phyloP scores from a whole-genome alignment of 2,888 invertebrate species.

The Parthenolecanium corni region DNA sequence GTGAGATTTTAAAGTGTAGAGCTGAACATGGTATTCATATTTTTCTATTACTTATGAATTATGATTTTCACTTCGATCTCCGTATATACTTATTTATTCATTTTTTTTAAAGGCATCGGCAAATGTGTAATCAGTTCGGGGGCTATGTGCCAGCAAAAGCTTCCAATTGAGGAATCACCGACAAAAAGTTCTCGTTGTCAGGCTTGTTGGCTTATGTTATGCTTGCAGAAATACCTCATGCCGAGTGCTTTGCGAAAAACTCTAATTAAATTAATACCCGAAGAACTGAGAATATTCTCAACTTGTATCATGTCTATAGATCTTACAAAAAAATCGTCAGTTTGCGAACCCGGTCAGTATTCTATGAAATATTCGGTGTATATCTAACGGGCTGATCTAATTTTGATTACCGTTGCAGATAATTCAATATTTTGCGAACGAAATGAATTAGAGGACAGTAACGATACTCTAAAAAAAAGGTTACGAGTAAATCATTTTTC shows the following conservation, averaged over 20 bases:
- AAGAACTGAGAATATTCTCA: slow-evolving; percentile 43
- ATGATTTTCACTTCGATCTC: not conserved
- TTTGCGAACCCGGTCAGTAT: not conserved
- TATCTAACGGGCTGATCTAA: not conserved
- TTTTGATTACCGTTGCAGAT: slow-evolving; percentile 2
- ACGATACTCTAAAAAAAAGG: slow-evolving; percentile 21
- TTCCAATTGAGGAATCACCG: slow-evolving; percentile 49
- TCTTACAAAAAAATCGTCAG: slow-evolving; percentile 9
- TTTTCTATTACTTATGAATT: not conserved
- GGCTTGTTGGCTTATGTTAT: slow-evolving; percentile 79
- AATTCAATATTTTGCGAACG: too few relatives aligned
- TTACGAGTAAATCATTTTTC: slow-evolving; percentile 9
- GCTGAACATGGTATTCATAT: slow-evolving; percentile 2
- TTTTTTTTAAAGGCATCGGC: slow-evolving; percentile 43
- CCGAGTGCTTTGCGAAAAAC: slow-evolving; percentile 55
- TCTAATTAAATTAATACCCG: slow-evolving; percentile 56
- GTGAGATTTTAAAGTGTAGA: slow-evolving; percentile 4
- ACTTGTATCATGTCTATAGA: not conserved
- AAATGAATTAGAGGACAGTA: slow-evolving; percentile 8
- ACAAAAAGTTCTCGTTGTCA: slow-evolving; percentile 61
- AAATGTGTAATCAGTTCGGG: slow-evolving; percentile 61
- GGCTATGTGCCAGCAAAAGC: slow-evolving; percentile 58
- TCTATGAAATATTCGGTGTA: not conserved
- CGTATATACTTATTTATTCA: not conserved
- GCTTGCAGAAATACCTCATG: slow-evolving; percentile 66